Percentiles rank a stretch among this genome's conserved stretches.
Evolutionary conservation across 2,888 invertebrate genomes (phyloP).

Genomic region (Electrophaes corylata): DNA sequence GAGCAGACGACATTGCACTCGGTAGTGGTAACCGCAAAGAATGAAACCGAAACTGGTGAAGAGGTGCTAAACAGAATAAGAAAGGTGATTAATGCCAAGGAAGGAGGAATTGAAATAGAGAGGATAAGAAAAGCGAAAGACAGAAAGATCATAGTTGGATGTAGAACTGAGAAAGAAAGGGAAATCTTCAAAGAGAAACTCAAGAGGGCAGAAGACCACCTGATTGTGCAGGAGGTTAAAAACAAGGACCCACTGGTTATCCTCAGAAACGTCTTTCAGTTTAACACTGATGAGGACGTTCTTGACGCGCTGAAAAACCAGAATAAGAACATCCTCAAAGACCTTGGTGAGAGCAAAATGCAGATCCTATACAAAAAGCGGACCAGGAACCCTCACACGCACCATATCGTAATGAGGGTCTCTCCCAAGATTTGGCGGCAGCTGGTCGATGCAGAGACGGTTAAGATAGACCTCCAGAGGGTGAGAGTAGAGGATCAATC

Average conservation of each 20-base stretch:
- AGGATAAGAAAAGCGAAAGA: no score
- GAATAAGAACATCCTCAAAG: neutral
- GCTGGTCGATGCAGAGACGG: neutral
- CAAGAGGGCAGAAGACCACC: neutral
- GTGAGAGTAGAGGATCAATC: neutral
- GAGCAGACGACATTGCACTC: neutral
- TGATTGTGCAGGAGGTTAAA: neutral
- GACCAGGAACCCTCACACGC: neutral
- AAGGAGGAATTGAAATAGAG: neutral
- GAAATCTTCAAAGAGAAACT: neutral
- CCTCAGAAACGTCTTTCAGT: neutral
- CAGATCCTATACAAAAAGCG: neutral
- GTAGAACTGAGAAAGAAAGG: neutral
- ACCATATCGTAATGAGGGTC: neutral
- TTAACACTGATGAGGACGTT: neutral
- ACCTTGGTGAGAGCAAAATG: neutral
- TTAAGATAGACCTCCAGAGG: constrained; percentile 2
- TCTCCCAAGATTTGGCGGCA: neutral
- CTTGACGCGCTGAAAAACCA: neutral
- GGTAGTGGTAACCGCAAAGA: neutral
- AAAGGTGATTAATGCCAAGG: neutral
- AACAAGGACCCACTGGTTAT: neutral
- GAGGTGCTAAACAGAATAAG: neutral
- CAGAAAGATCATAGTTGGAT: neutral
- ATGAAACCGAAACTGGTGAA: neutral